Evolutionary conservation across 2,797 vertebrate genomes (phyloP).

Genomic region (Tragelaphus eurycerus): DNA sequence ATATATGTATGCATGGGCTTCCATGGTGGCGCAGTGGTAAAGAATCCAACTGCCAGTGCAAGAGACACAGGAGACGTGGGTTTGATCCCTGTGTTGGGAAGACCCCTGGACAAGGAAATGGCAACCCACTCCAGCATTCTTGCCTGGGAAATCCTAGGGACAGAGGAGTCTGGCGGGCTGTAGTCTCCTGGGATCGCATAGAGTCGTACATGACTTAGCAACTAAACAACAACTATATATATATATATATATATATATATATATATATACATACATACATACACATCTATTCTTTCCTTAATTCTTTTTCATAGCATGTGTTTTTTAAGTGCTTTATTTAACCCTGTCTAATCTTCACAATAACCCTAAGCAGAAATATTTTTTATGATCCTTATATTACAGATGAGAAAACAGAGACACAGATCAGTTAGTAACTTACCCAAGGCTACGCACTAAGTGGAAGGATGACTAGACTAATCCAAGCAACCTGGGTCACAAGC

Average conservation of each 20-base stretch:
- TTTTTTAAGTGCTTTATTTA: constrained; percentile 1
- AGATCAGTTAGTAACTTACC: background rate
- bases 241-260: background rate
- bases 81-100: background rate
- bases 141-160: background rate
- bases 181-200: background rate
- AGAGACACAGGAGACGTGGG: background rate
- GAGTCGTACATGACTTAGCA: background rate
- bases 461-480: background rate
- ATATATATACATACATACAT: background rate
- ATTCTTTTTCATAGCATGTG: background rate
- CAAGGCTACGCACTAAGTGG: background rate
- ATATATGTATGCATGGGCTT: background rate
- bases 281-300: background rate
- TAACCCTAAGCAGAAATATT: background rate
- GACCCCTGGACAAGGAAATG: background rate
- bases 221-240: background rate
- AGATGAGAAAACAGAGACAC: constrained; percentile 13
- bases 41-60: background rate
- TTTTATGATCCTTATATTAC: background rate
- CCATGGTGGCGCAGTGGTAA: background rate
- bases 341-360: background rate
- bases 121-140: background rate
- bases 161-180: background rate
- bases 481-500: background rate